Evolutionary conservation across 2,888 invertebrate species (phyloP).

Genomic region (Drosophila phalerata): DNA sequence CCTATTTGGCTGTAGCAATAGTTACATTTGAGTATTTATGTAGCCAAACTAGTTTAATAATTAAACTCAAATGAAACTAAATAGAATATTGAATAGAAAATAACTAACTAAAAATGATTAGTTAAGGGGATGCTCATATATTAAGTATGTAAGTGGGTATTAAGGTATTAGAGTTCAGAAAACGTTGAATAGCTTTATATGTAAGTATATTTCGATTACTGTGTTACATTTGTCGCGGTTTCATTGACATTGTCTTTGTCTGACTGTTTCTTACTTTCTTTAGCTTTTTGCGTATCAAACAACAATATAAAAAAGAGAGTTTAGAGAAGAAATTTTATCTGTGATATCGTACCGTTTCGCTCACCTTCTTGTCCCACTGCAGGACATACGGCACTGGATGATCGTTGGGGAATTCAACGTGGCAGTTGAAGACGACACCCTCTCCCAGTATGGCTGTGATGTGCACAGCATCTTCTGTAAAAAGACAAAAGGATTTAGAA

Average conservation of each 20-base stretch:
- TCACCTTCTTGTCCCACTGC: conserved; percentile 99
- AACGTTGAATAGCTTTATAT: conserved; percentile 53
- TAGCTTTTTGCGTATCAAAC: conserved; percentile 84
- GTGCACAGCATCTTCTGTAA: conserved; percentile 93
- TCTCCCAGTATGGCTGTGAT: conserved; percentile 99
- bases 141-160: conserved; percentile 56
- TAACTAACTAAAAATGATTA: conserved; percentile 43
- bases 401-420: conserved; percentile 98
- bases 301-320: conserved; percentile 86
- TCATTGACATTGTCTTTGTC: conserved; percentile 43
- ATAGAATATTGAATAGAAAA: conserved; percentile 25
- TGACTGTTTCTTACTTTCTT: conserved; percentile 65
- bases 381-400: conserved; percentile 98
- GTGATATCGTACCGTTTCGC: conserved; percentile 96
- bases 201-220: conserved; percentile 56
- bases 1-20: conserved; percentile 21
- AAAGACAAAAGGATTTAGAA: not conserved
- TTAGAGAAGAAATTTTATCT: conserved; percentile 86
- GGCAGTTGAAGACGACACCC: conserved; percentile 98
- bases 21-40: conserved; percentile 6
- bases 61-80: conserved; percentile 38
- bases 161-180: conserved; percentile 55
- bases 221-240: conserved; percentile 65
- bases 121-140: conserved; percentile 60
- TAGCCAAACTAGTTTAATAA: conserved; percentile 23